Conservation (phyloP, 2,797 vertebrate genomes). For the Epinephelus awoara region DNA sequence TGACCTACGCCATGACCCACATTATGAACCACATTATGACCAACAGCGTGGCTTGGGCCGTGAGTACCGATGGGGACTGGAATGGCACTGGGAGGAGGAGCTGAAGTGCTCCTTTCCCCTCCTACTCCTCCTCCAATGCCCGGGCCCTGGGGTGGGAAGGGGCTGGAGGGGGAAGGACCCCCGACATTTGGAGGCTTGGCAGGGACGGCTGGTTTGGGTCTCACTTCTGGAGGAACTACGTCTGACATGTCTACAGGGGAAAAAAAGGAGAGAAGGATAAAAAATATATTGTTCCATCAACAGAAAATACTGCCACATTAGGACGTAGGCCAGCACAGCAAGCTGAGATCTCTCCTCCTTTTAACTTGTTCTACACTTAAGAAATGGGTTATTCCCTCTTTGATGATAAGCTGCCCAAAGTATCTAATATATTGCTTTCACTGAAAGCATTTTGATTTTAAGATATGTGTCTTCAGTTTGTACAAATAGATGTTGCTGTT, state of each 20-base stretch:
- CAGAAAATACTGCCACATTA: conserved; percentile 1
- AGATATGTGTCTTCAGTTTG: not conserved
- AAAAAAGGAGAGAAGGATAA: conserved; percentile 32
- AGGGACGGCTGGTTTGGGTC: conserved; percentile 94
- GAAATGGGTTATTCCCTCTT: conserved; percentile 7
- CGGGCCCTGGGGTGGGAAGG: conserved; percentile 79
- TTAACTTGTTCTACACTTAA: conserved; percentile 26
- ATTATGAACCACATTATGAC: conserved; percentile 32
- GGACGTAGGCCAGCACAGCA: conserved; percentile 64
- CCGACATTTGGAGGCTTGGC: conserved; percentile 92
- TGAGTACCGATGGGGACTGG: conserved; percentile 79
- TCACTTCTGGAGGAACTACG: conserved; percentile 92
- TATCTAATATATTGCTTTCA: not conserved
- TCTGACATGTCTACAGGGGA: conserved; percentile 93
- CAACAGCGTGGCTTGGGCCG: conserved; percentile 14
- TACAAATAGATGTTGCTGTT: conserved; percentile 6
- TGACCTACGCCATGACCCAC: conserved; percentile 36
- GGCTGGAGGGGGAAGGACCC: conserved; percentile 72
- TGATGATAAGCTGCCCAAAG: not conserved
- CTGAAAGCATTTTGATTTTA: not conserved
- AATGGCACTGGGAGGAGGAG: conserved; percentile 69
- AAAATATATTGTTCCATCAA: not conserved
- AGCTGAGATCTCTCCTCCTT: conserved; percentile 7
- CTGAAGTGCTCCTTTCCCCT: conserved; percentile 16
- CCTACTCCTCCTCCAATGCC: conserved; percentile 61